Evolutionary conservation across 2,113 vertebrate genomes (phyloP).

Genomic region (Heptranchias perlo): DNA sequence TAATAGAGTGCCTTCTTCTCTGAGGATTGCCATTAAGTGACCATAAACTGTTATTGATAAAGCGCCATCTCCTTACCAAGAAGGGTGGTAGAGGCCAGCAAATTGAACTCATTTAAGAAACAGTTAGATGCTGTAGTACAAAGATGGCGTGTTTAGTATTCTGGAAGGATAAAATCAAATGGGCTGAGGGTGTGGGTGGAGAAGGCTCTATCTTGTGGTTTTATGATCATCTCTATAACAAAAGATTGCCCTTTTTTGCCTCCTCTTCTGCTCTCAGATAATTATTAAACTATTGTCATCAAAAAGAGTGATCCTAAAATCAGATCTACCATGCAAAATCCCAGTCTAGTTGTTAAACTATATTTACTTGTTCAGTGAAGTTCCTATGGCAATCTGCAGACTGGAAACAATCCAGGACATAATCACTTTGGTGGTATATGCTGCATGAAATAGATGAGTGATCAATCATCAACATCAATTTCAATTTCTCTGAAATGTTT

Average conservation of each 20-base stretch:
- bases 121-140: background rate
- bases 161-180: background rate
- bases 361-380: background rate
- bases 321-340: background rate
- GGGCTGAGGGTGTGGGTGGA: background rate
- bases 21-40: background rate
- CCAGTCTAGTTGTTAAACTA: background rate
- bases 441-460: background rate
- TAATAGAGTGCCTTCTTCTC: background rate
- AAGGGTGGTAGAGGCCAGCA: background rate
- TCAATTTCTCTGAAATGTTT: background rate
- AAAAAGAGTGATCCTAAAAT: background rate
- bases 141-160: background rate
- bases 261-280: background rate
- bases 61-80: background rate
- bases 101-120: background rate
- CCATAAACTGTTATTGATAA: background rate
- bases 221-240: background rate
- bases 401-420: background rate
- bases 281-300: background rate
- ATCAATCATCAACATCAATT: background rate
- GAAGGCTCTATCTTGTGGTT: background rate
- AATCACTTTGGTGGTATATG: background rate
- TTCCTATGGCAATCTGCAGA: background rate
- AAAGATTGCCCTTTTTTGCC: background rate